phyloP scores from a whole-genome alignment of 2,888 invertebrate species.

The Acrobasis suavella region DNA sequence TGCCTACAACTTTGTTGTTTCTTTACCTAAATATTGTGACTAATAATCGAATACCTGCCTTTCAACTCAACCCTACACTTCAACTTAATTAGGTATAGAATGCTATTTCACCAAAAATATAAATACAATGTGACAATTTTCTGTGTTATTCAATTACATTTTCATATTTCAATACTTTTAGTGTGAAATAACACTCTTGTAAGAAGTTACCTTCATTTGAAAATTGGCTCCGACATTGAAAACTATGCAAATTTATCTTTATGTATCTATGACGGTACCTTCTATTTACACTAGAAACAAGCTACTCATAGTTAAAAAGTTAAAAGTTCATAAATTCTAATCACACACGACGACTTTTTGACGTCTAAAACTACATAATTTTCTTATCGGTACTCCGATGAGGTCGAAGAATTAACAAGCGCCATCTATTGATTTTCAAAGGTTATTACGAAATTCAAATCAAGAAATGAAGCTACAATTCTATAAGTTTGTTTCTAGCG shows the following conservation, averaged over 20 bases:
- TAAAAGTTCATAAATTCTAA: too few species aligned
- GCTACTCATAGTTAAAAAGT: background rate
- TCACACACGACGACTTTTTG: too few species aligned
- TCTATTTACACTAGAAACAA: slow-evolving; percentile 6
- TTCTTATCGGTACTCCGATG: too few species aligned
- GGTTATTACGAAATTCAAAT: too few species aligned
- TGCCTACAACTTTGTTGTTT: too few species aligned
- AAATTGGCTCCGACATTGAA: slow-evolving; percentile 1
- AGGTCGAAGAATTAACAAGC: too few species aligned
- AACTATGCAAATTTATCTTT: background rate
- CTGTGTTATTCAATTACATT: background rate
- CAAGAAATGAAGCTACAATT: too few species aligned
- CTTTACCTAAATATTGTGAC: too few species aligned
- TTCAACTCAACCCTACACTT: background rate
- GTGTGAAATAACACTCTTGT: background rate
- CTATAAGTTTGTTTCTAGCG: slow-evolving; percentile 12
- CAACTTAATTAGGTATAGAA: background rate
- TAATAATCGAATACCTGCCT: background rate
- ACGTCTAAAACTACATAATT: too few species aligned
- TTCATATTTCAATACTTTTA: background rate
- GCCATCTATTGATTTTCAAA: too few species aligned
- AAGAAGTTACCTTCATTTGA: slow-evolving; percentile 21
- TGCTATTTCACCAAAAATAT: background rate
- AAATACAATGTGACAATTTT: background rate
- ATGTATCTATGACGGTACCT: slow-evolving; percentile 16